Conservation (phyloP, 2,113 vertebrate species). For the Mobula birostris region DNA sequence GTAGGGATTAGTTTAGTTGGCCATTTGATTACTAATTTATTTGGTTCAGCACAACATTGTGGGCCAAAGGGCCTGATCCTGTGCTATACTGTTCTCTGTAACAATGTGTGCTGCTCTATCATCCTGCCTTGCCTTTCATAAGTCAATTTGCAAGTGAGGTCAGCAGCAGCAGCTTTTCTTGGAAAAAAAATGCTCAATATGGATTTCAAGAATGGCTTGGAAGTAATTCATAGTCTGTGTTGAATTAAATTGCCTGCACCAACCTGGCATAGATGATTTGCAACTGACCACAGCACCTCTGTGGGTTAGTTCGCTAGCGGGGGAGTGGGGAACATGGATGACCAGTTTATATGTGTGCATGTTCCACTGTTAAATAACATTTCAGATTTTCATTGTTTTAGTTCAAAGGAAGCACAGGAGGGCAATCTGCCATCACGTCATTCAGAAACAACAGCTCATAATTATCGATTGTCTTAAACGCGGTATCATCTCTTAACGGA, state of each 20-base stretch:
- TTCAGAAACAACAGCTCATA: background rate
- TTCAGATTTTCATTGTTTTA: background rate
- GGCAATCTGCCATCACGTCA: background rate
- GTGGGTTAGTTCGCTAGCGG: background rate
- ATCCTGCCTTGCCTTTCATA: background rate
- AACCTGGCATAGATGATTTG: no score
- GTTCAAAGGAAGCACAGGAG: background rate
- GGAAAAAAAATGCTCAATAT: background rate
- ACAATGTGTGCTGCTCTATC: no score
- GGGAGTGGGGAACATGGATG: background rate
- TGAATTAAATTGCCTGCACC: background rate
- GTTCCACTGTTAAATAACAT: background rate
- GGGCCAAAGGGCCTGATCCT: no score
- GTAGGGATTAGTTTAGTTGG: no score
- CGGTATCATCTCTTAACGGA: no score
- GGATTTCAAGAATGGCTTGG: background rate
- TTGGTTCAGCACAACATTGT: no score
- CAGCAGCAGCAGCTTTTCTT: background rate
- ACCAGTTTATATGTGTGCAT: background rate
- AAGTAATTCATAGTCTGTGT: background rate
- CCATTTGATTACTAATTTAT: no score
- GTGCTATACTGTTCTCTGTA: no score
- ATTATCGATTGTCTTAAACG: background rate
- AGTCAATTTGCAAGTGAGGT: background rate
- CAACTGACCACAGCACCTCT: background rate